Evolutionary conservation across 2,113 vertebrate species (phyloP).

Genomic region (Platichthys flesus): DNA sequence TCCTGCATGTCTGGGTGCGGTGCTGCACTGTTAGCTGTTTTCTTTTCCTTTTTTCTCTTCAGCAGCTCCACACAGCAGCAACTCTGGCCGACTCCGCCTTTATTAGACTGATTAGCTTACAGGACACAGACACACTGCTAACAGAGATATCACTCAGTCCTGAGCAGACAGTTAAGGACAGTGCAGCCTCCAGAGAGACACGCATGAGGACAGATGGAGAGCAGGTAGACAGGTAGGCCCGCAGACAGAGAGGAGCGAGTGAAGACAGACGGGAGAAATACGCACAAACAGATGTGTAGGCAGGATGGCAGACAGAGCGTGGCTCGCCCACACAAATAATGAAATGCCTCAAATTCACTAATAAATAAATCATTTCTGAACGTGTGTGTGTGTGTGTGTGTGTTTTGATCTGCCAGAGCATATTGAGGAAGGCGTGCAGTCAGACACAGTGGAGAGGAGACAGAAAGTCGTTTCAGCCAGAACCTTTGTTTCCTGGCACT

Average conservation of each 20-base stretch:
- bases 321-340: conserved; percentile 56
- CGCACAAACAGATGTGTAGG: conserved; percentile 58
- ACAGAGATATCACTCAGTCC: conserved; percentile 70
- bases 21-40: conserved; percentile 30
- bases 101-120: conserved; percentile 68
- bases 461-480: conserved; percentile 42
- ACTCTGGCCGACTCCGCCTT: conserved; percentile 43
- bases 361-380: conserved; percentile 59
- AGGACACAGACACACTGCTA: conserved; percentile 64
- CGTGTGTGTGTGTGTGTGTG: conserved; percentile 38
- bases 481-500: conserved; percentile 57
- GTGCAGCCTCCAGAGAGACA: conserved; percentile 50
- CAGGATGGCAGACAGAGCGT: conserved; percentile 42
- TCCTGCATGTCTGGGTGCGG: conserved; percentile 14
- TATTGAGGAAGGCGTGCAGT: conserved; percentile 65
- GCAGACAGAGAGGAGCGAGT: conserved; percentile 22
- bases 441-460: conserved; percentile 59
- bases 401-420: conserved; percentile 46
- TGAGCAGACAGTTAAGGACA: conserved; percentile 69
- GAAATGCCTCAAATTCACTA: conserved; percentile 61
- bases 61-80: conserved; percentile 41
- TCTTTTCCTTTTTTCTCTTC: conserved; percentile 25
- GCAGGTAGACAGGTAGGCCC: conserved; percentile 41
- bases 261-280: conserved; percentile 1
- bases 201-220: conserved; percentile 60